Evolutionary conservation across 2,113 vertebrate species (phyloP).

Genomic region (Myiopsitta monachus): DNA sequence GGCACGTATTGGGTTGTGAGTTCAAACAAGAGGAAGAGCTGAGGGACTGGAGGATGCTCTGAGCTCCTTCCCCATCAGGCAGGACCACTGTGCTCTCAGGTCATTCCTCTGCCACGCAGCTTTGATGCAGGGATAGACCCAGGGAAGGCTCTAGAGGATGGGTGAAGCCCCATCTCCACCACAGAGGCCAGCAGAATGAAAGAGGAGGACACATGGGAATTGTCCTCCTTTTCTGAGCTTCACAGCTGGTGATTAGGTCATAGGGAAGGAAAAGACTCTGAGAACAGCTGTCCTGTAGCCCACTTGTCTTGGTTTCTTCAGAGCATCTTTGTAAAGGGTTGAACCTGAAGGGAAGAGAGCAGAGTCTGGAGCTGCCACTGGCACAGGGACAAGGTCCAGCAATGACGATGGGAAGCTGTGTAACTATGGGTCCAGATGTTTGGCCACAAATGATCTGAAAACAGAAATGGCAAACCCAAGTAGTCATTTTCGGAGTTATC

Average conservation of each 20-base stretch:
- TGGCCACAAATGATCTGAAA: background rate
- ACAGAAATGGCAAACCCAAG: background rate
- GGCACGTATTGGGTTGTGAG: background rate
- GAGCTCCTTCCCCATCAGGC: background rate
- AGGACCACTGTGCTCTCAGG: rapidly evolving
- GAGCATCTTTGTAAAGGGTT: background rate
- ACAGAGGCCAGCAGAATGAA: background rate
- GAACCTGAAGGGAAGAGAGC: background rate
- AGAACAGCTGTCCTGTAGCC: background rate
- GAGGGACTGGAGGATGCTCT: background rate
- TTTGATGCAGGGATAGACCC: background rate
- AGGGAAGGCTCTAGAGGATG: background rate
- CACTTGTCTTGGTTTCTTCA: background rate
- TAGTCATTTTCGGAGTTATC: background rate
- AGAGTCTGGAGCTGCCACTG: background rate
- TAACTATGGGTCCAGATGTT: background rate
- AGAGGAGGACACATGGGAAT: background rate
- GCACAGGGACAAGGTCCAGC: background rate
- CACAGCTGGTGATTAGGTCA: background rate
- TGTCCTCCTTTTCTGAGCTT: background rate
- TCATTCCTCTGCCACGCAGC: background rate
- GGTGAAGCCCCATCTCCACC: background rate
- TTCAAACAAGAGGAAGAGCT: background rate
- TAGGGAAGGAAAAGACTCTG: background rate
- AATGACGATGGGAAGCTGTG: background rate